Evolutionary conservation across 2,113 vertebrate genomes (phyloP).

Genomic region (Zosterops borbonicus): DNA sequence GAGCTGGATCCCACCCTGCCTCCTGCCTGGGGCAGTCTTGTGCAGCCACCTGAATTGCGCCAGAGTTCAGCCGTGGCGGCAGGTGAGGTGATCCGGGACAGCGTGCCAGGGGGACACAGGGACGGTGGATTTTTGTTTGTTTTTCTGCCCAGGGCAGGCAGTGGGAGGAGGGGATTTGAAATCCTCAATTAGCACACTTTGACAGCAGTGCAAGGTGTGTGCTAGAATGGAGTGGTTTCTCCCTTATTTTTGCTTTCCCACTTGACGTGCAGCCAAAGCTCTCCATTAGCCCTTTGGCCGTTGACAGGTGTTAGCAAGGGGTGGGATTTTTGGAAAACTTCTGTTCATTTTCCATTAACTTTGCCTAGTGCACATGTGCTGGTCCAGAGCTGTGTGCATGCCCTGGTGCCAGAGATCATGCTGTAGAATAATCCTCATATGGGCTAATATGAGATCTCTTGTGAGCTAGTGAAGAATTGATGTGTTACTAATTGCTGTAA

Average conservation of each 20-base stretch:
- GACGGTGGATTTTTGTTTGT: neutral
- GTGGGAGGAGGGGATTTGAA: neutral
- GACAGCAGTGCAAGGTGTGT: neutral
- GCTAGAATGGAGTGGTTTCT: neutral
- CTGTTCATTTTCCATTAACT: neutral
- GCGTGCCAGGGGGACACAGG: neutral
- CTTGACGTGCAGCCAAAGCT: neutral
- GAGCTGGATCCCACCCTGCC: neutral
- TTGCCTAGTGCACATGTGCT: neutral
- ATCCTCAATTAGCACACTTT: neutral
- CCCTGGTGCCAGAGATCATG: neutral
- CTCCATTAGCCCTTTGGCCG: neutral
- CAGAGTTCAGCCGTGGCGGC: fast-evolving
- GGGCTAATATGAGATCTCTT: neutral
- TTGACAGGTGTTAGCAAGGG: neutral
- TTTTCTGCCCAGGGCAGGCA: neutral
- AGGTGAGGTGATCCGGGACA: neutral
- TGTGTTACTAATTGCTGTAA: constrained; percentile 33
- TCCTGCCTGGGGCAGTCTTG: neutral
- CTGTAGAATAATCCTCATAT: neutral
- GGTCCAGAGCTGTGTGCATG: neutral
- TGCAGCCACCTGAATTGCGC: neutral
- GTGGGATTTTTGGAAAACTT: neutral
- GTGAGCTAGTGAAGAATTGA: neutral
- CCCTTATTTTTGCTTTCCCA: neutral